A percentile compares a stretch with the other conserved stretches of the same genome.
Evolutionary conservation across 2,888 invertebrate species (phyloP).

Genomic region (Athripsodes cinereus): DNA sequence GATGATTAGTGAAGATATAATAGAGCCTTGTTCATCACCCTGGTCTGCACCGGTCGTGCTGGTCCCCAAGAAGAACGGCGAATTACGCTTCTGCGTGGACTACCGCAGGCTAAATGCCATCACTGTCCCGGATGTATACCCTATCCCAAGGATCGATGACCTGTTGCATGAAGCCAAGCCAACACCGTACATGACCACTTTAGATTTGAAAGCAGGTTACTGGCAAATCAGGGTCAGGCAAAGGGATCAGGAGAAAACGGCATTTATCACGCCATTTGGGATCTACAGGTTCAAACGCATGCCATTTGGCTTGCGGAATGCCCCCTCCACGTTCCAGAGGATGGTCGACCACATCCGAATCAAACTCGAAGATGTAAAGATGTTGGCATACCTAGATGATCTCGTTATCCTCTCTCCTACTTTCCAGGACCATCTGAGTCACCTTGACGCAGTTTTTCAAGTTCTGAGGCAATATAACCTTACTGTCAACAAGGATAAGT

Average conservation of each 20-base stretch:
- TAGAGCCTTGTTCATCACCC: no score
- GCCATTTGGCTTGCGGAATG: conserved; percentile 33
- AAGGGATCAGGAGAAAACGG: conserved; percentile 31
- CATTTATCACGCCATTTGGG: conserved; percentile 33
- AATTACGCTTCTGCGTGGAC: no score
- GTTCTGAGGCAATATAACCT: not conserved
- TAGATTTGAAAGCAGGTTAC: no score
- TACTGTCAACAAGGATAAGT: not conserved
- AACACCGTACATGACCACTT: no score
- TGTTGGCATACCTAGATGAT: conserved; percentile 31
- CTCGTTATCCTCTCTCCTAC: conserved; percentile 29
- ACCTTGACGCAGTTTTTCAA: not conserved
- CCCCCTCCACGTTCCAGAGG: no score
- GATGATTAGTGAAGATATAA: not conserved
- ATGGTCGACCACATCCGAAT: conserved; percentile 30
- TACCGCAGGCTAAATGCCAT: no score
- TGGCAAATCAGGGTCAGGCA: no score
- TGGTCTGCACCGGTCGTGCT: not conserved
- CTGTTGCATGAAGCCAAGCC: no score
- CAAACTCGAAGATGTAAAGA: not conserved
- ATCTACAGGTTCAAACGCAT: conserved; percentile 32
- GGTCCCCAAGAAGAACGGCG: not conserved
- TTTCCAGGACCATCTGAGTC: conserved; percentile 27
- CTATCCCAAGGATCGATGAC: no score
- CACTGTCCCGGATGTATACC: no score